Evolutionary conservation across 2,113 vertebrate genomes (phyloP), one percentile per base, ranked within the genome.

Genomic region (Prunella himalayana): DNA sequence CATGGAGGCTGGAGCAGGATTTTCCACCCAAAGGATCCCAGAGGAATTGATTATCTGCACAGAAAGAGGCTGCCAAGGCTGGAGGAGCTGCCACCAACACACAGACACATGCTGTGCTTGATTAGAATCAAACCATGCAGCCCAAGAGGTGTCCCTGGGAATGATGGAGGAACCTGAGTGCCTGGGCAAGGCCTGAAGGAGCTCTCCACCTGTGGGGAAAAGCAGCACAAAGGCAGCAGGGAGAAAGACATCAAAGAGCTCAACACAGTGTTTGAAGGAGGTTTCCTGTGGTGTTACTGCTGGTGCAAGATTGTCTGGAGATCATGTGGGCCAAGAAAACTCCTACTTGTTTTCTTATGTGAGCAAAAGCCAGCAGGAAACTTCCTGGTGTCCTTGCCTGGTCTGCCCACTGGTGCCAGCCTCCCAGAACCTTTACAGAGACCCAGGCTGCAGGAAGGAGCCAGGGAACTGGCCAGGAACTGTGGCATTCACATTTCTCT

Each of bases 71-170:
- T 84, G 21, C 27, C 16, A 31, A 28, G 49, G 53, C 68, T 83
- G 77, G 42, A 83, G 70, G 61, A 93, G 70, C 35, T 82, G 63
- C 25, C 42, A 51, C 23, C 68, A 83, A 9, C 68, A 30, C 57
- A 30, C 20, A 63, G n/a, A 10, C 1, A 3, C 1, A 0, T 0
- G 15, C 2, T 1, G 1, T 13, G 47, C 42, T 33, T 13, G 54
- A 5, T 35, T 18, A 44, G 42, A 35, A 68, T 9, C 63, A 54
- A 87, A 53, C 56, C 12, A 2, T 7, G 28, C 20, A n/a, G 54
- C 7, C 45, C 54, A 27, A 18, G 60, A 56, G 45, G 12, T 6
- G 20, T 49, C 44, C 25, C 45, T 72, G 39, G 56, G 76, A 42
- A 35, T 1, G 63, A 20, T 19, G 75, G 85, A 61, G 50, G 45